A percentile compares a stretch with the other conserved stretches of the same genome.
These are phyloP conservation scores for Seriola dumerili DNA, from an alignment of 2,113 vertebrate genomes.

Conservation along the genomic window DNA sequence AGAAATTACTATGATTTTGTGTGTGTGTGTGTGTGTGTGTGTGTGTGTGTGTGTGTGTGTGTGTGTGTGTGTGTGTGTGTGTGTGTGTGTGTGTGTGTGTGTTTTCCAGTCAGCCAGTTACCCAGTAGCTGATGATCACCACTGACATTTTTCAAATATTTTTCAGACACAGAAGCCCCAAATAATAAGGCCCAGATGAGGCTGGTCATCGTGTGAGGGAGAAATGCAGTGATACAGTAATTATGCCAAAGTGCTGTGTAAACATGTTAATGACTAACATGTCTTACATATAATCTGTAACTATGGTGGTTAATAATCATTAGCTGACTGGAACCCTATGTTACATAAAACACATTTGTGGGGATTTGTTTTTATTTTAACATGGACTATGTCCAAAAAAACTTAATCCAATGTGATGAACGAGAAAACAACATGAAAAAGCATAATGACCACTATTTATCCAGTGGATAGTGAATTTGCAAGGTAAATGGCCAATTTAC, in stretches of 20 bases:
- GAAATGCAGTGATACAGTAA: neutral
- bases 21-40: neutral
- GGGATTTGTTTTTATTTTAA: neutral
- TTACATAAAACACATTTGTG: neutral
- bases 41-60: neutral
- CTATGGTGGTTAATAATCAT: neutral
- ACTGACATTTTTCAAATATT: constrained; percentile 42
- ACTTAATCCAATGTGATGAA: neutral
- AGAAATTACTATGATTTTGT: neutral
- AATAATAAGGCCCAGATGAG: neutral
- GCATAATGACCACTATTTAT: too few relatives aligned
- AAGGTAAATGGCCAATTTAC: neutral
- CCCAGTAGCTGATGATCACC: constrained; percentile 3
- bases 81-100: neutral
- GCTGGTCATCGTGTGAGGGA: neutral
- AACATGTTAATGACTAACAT: neutral
- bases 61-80: neutral
- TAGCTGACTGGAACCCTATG: too few relatives aligned
- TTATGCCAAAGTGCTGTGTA: neutral
- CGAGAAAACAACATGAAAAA: too few relatives aligned
- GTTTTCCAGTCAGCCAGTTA: constrained; percentile 20
- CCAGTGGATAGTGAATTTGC: neutral
- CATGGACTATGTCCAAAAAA: too few relatives aligned
- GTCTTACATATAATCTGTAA: neutral
- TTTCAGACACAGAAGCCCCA: constrained; percentile 1